Conservation (phyloP, 2,888 invertebrate species). For the Diogma glabrata region DNA sequence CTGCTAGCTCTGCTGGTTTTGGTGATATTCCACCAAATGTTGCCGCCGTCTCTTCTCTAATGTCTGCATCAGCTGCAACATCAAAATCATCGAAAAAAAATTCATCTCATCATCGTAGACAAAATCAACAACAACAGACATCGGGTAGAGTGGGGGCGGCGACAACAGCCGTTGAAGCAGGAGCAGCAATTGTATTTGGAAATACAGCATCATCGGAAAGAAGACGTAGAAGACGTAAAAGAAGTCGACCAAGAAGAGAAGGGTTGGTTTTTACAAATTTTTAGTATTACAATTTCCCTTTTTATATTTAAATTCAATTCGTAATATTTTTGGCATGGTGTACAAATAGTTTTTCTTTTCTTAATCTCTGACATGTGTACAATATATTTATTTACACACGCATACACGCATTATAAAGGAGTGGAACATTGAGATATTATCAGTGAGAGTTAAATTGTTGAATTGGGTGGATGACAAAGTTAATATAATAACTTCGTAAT, state of each 20-base stretch:
- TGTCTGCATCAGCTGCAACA: constrained; percentile 28
- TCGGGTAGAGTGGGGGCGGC: constrained; percentile 4
- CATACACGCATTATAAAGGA: constrained; percentile 5
- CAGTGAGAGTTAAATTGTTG: too few relatives aligned
- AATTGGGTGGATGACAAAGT: too few relatives aligned
- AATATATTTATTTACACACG: too few relatives aligned
- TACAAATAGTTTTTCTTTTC: neutral
- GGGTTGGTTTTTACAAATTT: constrained; percentile 20
- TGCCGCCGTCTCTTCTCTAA: constrained; percentile 24
- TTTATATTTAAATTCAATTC: too few relatives aligned
- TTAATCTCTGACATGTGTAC: neutral
- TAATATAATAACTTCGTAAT: too few relatives aligned
- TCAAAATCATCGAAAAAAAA: constrained; percentile 5
- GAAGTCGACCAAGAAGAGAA: constrained; percentile 32
- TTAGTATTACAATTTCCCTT: too few relatives aligned
- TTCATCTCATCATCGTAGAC: constrained; percentile 16
- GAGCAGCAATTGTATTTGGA: constrained; percentile 7
- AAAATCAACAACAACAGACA: constrained; percentile 8
- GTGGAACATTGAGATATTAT: constrained; percentile 3
- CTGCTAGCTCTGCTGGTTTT: constrained; percentile 32
- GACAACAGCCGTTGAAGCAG: constrained; percentile 2
- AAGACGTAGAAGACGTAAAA: constrained; percentile 31
- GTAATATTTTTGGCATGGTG: neutral
- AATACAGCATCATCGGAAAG: constrained; percentile 33
- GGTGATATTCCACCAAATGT: constrained; percentile 31